Conservation (phyloP, 2,113 vertebrate genomes). For the Xyliphius kryptos region DNA sequence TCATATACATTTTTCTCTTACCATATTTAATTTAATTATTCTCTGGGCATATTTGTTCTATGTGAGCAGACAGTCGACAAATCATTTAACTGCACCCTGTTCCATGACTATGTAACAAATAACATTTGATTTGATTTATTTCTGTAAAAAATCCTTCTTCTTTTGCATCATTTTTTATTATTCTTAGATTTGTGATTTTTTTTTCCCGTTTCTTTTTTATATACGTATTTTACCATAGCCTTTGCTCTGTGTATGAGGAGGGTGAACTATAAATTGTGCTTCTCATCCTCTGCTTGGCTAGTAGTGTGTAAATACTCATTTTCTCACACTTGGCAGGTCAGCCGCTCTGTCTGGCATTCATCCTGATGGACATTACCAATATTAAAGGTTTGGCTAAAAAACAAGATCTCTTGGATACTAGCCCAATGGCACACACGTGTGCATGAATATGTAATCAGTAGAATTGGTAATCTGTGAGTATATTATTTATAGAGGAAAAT, state of each 20-base stretch:
- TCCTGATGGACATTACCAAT: conserved; percentile 54
- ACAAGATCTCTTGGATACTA: conserved; percentile 29
- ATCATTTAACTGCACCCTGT: too few relatives aligned
- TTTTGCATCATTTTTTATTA: too few relatives aligned
- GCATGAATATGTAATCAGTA: conserved; percentile 14
- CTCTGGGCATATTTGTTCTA: too few relatives aligned
- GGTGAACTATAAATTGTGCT: conserved; percentile 52
- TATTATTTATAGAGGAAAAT: conserved; percentile 4
- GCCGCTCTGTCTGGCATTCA: conserved; percentile 47
- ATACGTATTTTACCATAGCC: not conserved
- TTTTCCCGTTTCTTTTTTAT: too few relatives aligned
- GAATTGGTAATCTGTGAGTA: conserved; percentile 1
- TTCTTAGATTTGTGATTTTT: too few relatives aligned
- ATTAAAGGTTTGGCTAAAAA: conserved; percentile 56
- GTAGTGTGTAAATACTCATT: conserved; percentile 39
- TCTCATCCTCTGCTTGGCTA: conserved; percentile 50
- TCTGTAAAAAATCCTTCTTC: too few relatives aligned
- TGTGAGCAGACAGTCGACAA: too few relatives aligned
- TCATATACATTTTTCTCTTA: too few relatives aligned
- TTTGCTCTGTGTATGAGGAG: conserved; percentile 24
- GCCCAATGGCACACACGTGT: conserved; percentile 22
- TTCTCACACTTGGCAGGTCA: conserved; percentile 46
- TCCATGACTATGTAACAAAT: too few relatives aligned
- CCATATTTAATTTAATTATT: too few relatives aligned
- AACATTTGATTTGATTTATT: too few relatives aligned